These are phyloP conservation scores for Atta colombica DNA, from an alignment of 1,140 invertebrate genomes.

Conservation along the genomic window DNA sequence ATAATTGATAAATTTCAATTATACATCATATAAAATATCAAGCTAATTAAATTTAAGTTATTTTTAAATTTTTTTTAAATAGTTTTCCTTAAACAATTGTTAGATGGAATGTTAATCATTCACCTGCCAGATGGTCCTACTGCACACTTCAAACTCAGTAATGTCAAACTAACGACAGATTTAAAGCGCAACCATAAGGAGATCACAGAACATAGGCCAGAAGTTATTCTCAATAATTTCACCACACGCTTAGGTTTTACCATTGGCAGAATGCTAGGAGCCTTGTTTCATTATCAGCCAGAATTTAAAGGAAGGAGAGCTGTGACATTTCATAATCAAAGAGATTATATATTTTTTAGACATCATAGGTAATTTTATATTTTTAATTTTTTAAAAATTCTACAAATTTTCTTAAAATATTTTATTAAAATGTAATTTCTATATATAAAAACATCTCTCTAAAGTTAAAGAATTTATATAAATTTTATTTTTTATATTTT, in stretches of 20 bases:
- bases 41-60: neutral
- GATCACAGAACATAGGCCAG: constrained; percentile 95
- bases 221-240: constrained; percentile 99
- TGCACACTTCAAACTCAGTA: constrained; percentile 94
- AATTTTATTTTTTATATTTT: neutral
- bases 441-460: neutral
- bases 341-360: constrained; percentile 99
- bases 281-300: constrained; percentile 98
- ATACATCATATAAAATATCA: neutral
- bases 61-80: neutral
- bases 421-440: neutral
- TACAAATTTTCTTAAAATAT: neutral
- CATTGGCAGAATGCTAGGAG: constrained; percentile 97
- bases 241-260: constrained; percentile 96
- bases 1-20: neutral
- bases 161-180: constrained; percentile 94
- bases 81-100: constrained; percentile 72
- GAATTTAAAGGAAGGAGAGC: constrained; percentile 97
- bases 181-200: constrained; percentile 92
- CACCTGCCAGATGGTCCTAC: constrained; percentile 99
- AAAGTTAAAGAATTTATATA: neutral
- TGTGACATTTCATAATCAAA: constrained; percentile 99
- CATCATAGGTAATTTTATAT: constrained; percentile 94
- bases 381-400: neutral
- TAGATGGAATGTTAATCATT: constrained; percentile 95